These are phyloP conservation scores for Eilema griseolum DNA, from an alignment of 2,888 invertebrate species.

Conservation along the genomic window DNA sequence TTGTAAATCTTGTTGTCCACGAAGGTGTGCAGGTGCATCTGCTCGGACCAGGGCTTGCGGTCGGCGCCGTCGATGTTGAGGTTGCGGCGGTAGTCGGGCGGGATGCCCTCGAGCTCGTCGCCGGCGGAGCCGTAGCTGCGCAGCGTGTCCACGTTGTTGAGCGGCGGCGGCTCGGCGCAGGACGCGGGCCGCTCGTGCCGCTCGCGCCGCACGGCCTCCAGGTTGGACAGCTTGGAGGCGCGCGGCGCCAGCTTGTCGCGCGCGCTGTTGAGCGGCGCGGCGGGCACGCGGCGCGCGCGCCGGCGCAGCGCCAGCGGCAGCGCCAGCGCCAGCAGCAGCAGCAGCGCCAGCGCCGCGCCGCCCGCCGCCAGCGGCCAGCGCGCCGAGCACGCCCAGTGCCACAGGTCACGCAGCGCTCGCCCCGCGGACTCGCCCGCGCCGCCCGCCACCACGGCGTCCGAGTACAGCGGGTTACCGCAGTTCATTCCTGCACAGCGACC, in stretches of 20 bases:
- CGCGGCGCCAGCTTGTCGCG: conserved; percentile 65
- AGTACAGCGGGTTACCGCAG: conserved; percentile 83
- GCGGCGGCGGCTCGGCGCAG: conserved; percentile 89
- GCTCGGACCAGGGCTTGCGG: conserved; percentile 95
- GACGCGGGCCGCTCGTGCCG: conserved; percentile 96
- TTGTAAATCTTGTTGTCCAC: conserved; percentile 95
- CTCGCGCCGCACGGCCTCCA: conserved; percentile 75
- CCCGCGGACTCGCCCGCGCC: conserved; percentile 62
- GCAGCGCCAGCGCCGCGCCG: conserved; percentile 60
- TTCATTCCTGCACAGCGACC: conserved; percentile 68
- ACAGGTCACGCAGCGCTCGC: conserved; percentile 62
- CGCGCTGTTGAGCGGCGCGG: conserved; percentile 60
- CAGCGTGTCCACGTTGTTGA: conserved; percentile 96
- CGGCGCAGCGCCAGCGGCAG: conserved; percentile 30
- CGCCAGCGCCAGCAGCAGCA: conserved; percentile 56
- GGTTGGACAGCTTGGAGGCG: conserved; percentile 91
- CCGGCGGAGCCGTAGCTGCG: conserved; percentile 98
- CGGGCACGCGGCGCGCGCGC: conserved; percentile 39
- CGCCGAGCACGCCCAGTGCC: conserved; percentile 67
- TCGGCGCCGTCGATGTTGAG: conserved; percentile 91
- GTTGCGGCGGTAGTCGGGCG: conserved; percentile 94
- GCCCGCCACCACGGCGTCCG: conserved; percentile 79
- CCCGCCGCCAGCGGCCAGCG: conserved; percentile 67
- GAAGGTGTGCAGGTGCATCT: conserved; percentile 93
- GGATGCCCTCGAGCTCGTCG: conserved; percentile 96